Evolutionary conservation across 2,113 vertebrate species (phyloP), one percentile per base, ranked within the genome.

Genomic region (Chaetops frenatus): DNA sequence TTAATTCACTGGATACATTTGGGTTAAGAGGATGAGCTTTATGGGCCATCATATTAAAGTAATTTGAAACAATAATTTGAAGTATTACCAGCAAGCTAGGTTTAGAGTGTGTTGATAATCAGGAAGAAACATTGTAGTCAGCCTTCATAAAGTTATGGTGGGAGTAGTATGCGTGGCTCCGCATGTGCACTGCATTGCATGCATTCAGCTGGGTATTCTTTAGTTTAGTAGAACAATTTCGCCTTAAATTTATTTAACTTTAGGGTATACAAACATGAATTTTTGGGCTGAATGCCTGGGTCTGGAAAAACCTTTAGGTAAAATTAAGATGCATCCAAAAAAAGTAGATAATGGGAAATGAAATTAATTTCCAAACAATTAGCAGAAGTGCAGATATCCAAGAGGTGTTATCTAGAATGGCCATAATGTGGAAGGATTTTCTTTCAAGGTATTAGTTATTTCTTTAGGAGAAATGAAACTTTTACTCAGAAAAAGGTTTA

Each of bases 11-110:
- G 50, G 72, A 90, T 84, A 80, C 74, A 54, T 86, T 80, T 57
- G 71, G 31, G 23, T 57, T 90, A 35, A 73, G 62, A 94, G 33
- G 35, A 61, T 90, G 82, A 80, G 53, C 24, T 95, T 94, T 94
- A 90, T 42, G n/a, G 61, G 45, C 53, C 85, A 45, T 76, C 88
- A 42, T 77, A 82, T 82, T 69, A 57, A 80, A 82, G 45, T 61
- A 82, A 92, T 69, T 88, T 88, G 74, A 65, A 69, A 45, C 45
- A 82, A 76, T 20, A 67, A 35, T 65, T 51, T 28, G 50, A 87
- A 91, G 20, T 36, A 6, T n/a, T 64, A 20, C 23, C 50, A 29
- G 33, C 23, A 53, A 29, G 33, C 15, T 51, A 23, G 11, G 8
- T 76, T 84, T 84, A 81, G 38, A 71, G 12, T 53, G 40, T 27